Conservation (phyloP, 2,888 invertebrate genomes). For the Dioctria rufipes region DNA sequence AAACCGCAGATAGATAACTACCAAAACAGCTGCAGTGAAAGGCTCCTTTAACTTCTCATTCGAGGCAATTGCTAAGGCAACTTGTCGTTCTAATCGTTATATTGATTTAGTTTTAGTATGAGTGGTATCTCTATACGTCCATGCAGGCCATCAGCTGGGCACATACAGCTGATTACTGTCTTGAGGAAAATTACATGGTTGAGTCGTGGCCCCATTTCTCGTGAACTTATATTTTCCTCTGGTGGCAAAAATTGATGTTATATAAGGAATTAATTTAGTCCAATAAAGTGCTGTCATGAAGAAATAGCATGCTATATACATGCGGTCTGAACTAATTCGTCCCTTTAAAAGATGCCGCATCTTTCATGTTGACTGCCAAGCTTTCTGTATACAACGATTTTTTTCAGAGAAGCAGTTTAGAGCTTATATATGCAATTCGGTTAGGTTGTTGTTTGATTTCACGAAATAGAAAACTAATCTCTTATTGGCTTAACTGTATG, state of each 20-base stretch:
- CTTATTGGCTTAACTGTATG: no score
- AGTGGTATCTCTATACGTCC: not conserved
- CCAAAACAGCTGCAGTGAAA: slow-evolving; percentile 15
- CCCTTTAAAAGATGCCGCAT: not conserved
- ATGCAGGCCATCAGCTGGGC: slow-evolving; percentile 4
- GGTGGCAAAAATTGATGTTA: not conserved
- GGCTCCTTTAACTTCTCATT: slow-evolving; percentile 16
- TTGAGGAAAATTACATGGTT: slow-evolving; percentile 54
- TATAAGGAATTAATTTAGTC: not conserved
- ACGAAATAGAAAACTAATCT: not conserved
- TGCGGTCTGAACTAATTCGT: slow-evolving; percentile 4
- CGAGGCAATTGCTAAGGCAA: slow-evolving; percentile 56
- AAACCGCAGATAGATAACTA: no score
- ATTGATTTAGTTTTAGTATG: not conserved
- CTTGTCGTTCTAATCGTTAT: slow-evolving; percentile 22
- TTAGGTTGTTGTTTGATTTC: slow-evolving; percentile 22
- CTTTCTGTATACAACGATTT: slow-evolving; percentile 14
- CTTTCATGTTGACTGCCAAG: slow-evolving; percentile 7
- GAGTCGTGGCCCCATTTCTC: slow-evolving; percentile 40
- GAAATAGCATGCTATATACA: slow-evolving; percentile 32
- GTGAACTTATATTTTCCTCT: slow-evolving; percentile 18
- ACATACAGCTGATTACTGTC: slow-evolving; percentile 44
- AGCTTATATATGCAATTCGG: not conserved
- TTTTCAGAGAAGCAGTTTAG: slow-evolving; percentile 7
- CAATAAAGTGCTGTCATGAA: not conserved